These are phyloP conservation scores for Sprattus sprattus DNA, from an alignment of 2,113 vertebrate genomes.

Conservation along the genomic window DNA sequence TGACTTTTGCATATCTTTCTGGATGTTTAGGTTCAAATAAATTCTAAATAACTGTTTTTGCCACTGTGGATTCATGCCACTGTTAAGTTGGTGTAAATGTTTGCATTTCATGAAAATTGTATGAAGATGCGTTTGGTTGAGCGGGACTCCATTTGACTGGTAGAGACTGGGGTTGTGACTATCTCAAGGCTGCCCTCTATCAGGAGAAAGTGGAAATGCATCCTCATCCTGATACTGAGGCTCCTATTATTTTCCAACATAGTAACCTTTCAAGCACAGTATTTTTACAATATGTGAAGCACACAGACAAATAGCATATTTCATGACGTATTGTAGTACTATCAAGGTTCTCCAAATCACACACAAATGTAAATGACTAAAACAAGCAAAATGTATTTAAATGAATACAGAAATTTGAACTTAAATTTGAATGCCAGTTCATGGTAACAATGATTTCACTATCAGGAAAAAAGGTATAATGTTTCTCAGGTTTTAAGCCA, in stretches of 20 bases:
- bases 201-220: slow-evolving; percentile 19
- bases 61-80: neutral
- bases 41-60: neutral
- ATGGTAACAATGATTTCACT: no score
- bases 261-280: neutral
- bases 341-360: neutral
- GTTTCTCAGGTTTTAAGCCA: neutral
- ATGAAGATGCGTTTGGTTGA: neutral
- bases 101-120: neutral
- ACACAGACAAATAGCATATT: neutral
- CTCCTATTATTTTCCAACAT: neutral
- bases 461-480: neutral
- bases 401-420: neutral
- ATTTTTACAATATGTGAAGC: no score
- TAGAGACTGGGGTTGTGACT: slow-evolving; percentile 31
- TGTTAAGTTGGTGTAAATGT: neutral
- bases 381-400: no score
- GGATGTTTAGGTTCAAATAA: neutral
- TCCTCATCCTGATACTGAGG: neutral
- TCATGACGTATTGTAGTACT: neutral
- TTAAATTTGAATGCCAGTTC: neutral
- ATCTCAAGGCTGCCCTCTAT: slow-evolving; percentile 54
- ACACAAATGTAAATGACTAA: neutral
- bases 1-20: neutral
- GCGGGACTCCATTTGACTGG: neutral